Percentiles rank a stretch among this genome's conserved stretches.
Conservation (phyloP, 2,888 invertebrate genomes). For the Dendrolimus houi region DNA sequence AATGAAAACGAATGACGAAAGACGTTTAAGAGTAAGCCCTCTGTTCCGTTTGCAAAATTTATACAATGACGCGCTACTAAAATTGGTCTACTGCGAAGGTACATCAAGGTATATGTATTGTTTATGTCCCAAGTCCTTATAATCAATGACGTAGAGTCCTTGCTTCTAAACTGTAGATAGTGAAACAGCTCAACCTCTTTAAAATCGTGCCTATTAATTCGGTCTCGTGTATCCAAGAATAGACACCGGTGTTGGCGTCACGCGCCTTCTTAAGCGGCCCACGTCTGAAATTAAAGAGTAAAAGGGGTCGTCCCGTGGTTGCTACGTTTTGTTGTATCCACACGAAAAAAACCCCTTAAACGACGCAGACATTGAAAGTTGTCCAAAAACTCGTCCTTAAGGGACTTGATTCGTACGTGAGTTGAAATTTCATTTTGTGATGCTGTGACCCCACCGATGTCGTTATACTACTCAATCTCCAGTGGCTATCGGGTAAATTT, state of each 20-base stretch:
- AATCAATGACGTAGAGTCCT: too few species aligned
- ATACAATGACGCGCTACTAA: too few species aligned
- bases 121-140: too few species aligned
- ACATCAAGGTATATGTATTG: too few species aligned
- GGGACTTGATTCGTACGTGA: conserved; percentile 54
- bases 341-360: conserved; percentile 28
- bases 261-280: conserved; percentile 39
- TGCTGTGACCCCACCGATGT: conserved; percentile 40
- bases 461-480: conserved; percentile 49
- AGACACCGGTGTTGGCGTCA: conserved; percentile 26
- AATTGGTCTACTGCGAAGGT: too few species aligned
- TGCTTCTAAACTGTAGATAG: too few species aligned
- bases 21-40: too few species aligned
- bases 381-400: conserved; percentile 47
- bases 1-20: too few species aligned
- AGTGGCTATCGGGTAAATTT: conserved; percentile 32
- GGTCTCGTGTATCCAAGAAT: conserved; percentile 11
- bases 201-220: too few species aligned
- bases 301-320: conserved; percentile 32
- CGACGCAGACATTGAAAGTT: conserved; percentile 49
- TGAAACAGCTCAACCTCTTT: too few species aligned
- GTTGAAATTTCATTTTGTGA: conserved; percentile 39
- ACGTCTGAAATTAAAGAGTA: conserved; percentile 58
- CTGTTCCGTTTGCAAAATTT: too few species aligned
- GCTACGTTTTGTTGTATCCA: conserved; percentile 14